Evolutionary conservation across 2,888 invertebrate species (phyloP).

Genomic region (Germaria angustata): DNA sequence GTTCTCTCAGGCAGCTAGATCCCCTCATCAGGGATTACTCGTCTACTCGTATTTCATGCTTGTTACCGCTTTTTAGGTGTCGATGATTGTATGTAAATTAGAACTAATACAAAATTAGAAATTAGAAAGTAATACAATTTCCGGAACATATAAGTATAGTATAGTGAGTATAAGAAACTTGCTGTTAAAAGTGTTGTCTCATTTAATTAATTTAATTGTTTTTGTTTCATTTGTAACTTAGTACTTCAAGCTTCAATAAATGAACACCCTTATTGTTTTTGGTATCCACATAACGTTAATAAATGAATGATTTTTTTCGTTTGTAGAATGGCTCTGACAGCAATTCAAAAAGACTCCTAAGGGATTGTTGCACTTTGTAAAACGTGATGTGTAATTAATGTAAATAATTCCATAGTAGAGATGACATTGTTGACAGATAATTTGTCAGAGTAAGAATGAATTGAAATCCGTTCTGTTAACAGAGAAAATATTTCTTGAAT

Average conservation of each 20-base stretch:
- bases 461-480: conserved; percentile 24
- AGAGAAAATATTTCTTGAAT: background rate
- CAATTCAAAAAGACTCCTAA: conserved; percentile 70
- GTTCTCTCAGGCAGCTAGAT: too few relatives aligned
- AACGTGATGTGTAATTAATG: conserved; percentile 77
- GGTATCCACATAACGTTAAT: background rate
- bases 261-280: conserved; percentile 5
- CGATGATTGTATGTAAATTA: too few relatives aligned
- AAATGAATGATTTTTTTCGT: background rate
- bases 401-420: conserved; percentile 67
- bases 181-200: too few relatives aligned
- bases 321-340: conserved; percentile 25
- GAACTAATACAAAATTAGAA: too few relatives aligned
- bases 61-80: too few relatives aligned
- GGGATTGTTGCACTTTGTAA: conserved; percentile 72
- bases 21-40: too few relatives aligned
- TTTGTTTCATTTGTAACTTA: background rate
- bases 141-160: too few relatives aligned
- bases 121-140: too few relatives aligned
- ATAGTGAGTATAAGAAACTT: too few relatives aligned
- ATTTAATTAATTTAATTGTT: too few relatives aligned
- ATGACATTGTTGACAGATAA: conserved; percentile 51
- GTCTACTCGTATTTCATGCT: too few relatives aligned
- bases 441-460: conserved; percentile 16
- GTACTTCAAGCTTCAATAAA: background rate